Percentiles rank a stretch among this genome's conserved stretches.
These are phyloP conservation scores for Petromus typicus DNA, from an alignment of 2,113 vertebrate species.

Conservation along the genomic window DNA sequence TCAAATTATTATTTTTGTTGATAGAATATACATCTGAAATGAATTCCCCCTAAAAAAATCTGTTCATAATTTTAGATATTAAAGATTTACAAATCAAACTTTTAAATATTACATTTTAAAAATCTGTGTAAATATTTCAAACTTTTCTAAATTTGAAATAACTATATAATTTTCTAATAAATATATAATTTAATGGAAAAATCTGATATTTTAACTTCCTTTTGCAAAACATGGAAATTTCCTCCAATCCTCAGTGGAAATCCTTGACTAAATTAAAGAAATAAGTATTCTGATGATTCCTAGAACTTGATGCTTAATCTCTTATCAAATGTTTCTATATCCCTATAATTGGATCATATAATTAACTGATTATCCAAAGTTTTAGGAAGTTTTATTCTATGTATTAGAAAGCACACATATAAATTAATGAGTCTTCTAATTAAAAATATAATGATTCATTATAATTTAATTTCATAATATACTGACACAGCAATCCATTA, in stretches of 20 bases:
- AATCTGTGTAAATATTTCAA: not conserved
- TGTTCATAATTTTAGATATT: not conserved
- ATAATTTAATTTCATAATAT: not conserved
- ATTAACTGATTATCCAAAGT: not conserved
- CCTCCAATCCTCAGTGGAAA: not conserved
- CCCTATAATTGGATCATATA: not conserved
- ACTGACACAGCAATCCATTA: not conserved
- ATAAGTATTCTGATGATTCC: not conserved
- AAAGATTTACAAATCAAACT: not conserved
- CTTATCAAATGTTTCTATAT: not conserved
- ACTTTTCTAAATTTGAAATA: not conserved
- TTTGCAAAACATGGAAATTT: not conserved
- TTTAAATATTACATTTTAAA: not conserved
- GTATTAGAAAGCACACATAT: not conserved
- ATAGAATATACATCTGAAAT: not conserved
- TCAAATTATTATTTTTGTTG: not conserved
- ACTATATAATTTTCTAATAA: no score
- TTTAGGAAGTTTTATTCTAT: not conserved
- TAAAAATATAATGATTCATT: not conserved
- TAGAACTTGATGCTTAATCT: not conserved
- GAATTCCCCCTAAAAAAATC: not conserved
- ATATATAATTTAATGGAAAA: constrained; percentile 12
- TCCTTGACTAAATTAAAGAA: not conserved
- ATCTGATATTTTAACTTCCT: not conserved
- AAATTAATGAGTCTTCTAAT: not conserved